phyloP scores from a whole-genome alignment of 92 coral and sea anemone species.

The Paragorgia papillata region DNA sequence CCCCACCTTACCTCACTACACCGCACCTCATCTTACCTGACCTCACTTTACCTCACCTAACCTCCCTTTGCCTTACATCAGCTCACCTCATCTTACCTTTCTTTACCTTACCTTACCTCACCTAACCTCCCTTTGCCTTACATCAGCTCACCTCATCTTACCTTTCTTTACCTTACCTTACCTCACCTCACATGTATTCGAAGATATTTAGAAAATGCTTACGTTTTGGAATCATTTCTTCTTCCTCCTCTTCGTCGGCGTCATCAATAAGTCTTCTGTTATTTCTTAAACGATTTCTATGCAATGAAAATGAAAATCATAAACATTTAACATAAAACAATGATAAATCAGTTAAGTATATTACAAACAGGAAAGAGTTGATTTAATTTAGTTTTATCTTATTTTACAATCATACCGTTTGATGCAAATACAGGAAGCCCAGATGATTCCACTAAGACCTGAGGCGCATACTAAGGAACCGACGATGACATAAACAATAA shows the following conservation, averaged over 20 bases:
- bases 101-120: too few relatives aligned
- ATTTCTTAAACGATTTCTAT: constrained; percentile 76
- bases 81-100: too few relatives aligned
- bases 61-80: too few relatives aligned
- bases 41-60: too few relatives aligned
- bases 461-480: constrained; percentile 95
- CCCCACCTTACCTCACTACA: too few relatives aligned
- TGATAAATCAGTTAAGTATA: too few relatives aligned
- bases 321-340: not conserved
- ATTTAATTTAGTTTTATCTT: too few relatives aligned
- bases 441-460: constrained; percentile 86
- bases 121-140: too few relatives aligned
- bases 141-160: too few relatives aligned
- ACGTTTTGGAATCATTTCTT: constrained; percentile 98
- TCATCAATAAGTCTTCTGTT: constrained; percentile 89
- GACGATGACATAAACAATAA: constrained; percentile 85
- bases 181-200: too few relatives aligned
- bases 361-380: not conserved
- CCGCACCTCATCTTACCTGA: too few relatives aligned
- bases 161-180: too few relatives aligned
- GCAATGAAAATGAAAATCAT: not conserved
- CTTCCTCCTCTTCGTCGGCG: constrained; percentile 80
- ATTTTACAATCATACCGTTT: constrained; percentile 84
- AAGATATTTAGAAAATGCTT: constrained; percentile 26
- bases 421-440: constrained; percentile 93